A percentile compares a stretch with the other conserved stretches of the same genome.
phyloP scores from a whole-genome alignment of 2,888 invertebrate species.

The Nycteola revayana region DNA sequence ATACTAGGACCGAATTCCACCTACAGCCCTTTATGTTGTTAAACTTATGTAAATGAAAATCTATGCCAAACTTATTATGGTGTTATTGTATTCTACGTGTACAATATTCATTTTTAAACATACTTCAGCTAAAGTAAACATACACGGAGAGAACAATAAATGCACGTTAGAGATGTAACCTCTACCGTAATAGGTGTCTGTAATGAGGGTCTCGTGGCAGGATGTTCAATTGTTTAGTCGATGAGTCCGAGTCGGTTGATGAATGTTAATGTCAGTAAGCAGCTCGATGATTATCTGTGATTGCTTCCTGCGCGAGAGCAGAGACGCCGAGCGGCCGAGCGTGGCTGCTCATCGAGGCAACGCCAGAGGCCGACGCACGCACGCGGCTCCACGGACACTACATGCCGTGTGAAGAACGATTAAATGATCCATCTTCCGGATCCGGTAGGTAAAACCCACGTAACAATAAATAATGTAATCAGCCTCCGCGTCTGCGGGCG shows the following conservation, averaged over 20 bases:
- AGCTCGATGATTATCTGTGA: slow-evolving; percentile 46
- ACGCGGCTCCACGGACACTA: slow-evolving; percentile 18
- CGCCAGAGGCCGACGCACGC: slow-evolving; percentile 23
- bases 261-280: slow-evolving; percentile 42
- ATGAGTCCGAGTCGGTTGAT: slow-evolving; percentile 34
- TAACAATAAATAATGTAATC: slow-evolving; percentile 18
- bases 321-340: slow-evolving; percentile 6
- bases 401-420: slow-evolving; percentile 24
- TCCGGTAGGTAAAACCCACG: slow-evolving; percentile 32
- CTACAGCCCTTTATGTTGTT: too few relatives aligned
- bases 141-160: too few relatives aligned
- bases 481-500: slow-evolving; percentile 9
- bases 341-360: slow-evolving; percentile 33
- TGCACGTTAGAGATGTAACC: slow-evolving; percentile 8
- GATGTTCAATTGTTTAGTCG: slow-evolving; percentile 31
- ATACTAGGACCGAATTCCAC: too few relatives aligned
- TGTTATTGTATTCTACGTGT: too few relatives aligned
- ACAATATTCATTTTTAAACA: too few relatives aligned
- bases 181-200: slow-evolving; percentile 15
- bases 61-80: too few relatives aligned
- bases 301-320: slow-evolving; percentile 47
- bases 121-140: too few relatives aligned
- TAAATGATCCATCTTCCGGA: slow-evolving; percentile 31
- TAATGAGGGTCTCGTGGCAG: slow-evolving; percentile 24
- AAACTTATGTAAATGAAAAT: too few relatives aligned